These are phyloP conservation scores for Macrostomum lignano DNA, from an alignment of 1,140 invertebrate species.

Conservation along the genomic window DNA sequence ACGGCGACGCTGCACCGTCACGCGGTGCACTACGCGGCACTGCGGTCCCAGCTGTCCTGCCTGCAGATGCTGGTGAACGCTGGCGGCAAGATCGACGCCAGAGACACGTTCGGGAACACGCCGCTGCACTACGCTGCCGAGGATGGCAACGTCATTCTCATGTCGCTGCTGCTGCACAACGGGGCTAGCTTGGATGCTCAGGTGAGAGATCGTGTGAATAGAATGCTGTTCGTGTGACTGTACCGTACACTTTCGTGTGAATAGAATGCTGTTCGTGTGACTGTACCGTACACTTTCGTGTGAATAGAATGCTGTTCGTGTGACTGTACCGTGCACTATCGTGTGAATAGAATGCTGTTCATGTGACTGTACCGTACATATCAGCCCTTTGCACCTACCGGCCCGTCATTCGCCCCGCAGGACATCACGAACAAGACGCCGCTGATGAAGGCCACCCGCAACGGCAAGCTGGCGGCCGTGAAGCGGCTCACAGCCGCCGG, in stretches of 20 bases:
- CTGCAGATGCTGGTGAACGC: constrained; percentile 19
- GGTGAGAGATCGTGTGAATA: background rate
- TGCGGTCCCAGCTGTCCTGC: constrained; percentile 13
- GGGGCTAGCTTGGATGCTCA: constrained; percentile 16
- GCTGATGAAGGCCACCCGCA: constrained; percentile 25
- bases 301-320: too few species aligned
- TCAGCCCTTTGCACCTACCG: too few species aligned
- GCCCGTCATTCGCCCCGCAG: constrained; percentile 8
- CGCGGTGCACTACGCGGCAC: constrained; percentile 22
- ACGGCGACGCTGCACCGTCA: constrained; percentile 18
- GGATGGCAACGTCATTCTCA: constrained; percentile 22
- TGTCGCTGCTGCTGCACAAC: constrained; percentile 18
- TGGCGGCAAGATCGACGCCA: constrained; percentile 19
- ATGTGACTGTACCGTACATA: too few species aligned
- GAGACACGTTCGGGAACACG: constrained; percentile 25
- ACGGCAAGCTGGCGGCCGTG: constrained; percentile 19
- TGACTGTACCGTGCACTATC: too few species aligned
- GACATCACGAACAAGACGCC: constrained; percentile 26
- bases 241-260: too few species aligned
- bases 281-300: too few species aligned
- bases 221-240: too few species aligned
- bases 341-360: too few species aligned
- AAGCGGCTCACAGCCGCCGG: constrained; percentile 15
- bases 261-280: too few species aligned
- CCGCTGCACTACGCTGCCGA: constrained; percentile 25